phyloP scores from a whole-genome alignment of 2,113 vertebrate species.

The Circaetus cinerascens region DNA sequence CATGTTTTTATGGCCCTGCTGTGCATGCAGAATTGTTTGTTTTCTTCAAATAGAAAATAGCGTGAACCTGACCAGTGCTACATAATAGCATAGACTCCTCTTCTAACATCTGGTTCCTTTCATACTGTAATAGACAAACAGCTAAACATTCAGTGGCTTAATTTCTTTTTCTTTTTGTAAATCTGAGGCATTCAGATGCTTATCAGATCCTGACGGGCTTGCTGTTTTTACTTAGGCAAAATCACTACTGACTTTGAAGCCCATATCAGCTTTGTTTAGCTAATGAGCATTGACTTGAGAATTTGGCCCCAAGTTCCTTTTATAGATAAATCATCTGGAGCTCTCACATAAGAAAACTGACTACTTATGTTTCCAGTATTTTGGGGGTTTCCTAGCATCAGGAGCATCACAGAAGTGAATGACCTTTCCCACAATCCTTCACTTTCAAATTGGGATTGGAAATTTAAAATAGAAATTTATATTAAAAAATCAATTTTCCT shows the following conservation, averaged over 20 bases:
- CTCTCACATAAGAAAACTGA: background rate
- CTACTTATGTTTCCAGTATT: constrained; percentile 29
- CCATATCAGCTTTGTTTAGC: constrained; percentile 22
- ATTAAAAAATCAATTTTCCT: background rate
- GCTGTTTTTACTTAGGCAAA: constrained; percentile 56
- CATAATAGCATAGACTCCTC: background rate
- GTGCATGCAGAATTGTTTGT: constrained; percentile 42
- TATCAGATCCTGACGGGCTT: constrained; percentile 35
- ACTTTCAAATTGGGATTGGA: background rate
- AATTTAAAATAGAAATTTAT: background rate
- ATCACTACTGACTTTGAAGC: constrained; percentile 54
- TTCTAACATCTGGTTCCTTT: constrained; percentile 32
- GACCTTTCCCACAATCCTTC: constrained; percentile 13
- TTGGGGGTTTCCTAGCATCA: background rate
- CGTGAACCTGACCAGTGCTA: background rate
- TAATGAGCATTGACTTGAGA: constrained; percentile 51
- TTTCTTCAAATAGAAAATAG: constrained; percentile 19
- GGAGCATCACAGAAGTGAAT: background rate
- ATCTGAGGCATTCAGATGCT: constrained; percentile 5
- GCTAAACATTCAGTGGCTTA: constrained; percentile 40
- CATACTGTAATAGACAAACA: constrained; percentile 35
- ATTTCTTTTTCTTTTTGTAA: constrained; percentile 33
- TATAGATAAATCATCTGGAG: constrained; percentile 54
- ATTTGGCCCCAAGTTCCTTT: constrained; percentile 46
- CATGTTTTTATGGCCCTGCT: constrained; percentile 51